Evolutionary conservation across 2,888 invertebrate species (phyloP).

Genomic region (Thera obeliscata): DNA sequence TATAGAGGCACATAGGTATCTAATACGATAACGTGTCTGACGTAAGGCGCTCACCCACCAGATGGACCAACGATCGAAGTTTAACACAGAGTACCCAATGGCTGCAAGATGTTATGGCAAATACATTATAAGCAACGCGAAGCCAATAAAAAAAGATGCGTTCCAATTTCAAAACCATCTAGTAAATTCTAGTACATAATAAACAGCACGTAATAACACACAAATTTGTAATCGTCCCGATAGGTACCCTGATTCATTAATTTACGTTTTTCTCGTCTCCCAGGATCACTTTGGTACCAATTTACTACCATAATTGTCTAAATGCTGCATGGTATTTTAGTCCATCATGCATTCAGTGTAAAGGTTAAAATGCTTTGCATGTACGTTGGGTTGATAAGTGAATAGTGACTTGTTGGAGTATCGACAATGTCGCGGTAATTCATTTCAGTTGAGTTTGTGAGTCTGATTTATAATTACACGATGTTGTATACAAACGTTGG

Average conservation of each 20-base stretch:
- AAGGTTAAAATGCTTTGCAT: constrained; percentile 13
- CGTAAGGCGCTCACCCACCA: no score
- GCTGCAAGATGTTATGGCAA: no score
- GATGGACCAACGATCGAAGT: no score
- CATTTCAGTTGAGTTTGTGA: constrained; percentile 30
- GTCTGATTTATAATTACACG: constrained; percentile 24
- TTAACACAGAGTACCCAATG: no score
- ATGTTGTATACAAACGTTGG: background rate
- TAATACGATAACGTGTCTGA: no score
- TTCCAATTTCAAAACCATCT: no score
- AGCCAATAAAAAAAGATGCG: no score
- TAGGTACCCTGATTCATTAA: constrained; percentile 45
- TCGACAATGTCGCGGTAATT: constrained; percentile 27
- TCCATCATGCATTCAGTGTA: background rate
- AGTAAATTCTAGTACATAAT: no score
- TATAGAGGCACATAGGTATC: no score
- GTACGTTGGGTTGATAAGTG: constrained; percentile 5
- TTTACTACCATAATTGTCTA: constrained; percentile 25
- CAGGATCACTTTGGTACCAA: constrained; percentile 50
- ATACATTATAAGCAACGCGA: no score
- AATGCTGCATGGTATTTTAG: constrained; percentile 8
- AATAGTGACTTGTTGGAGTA: constrained; percentile 22
- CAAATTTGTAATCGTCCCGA: no score
- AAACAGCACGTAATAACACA: no score
- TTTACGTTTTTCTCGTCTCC: constrained; percentile 50